Evolutionary conservation across 2,113 vertebrate species (phyloP).

Genomic region (Thalassarche chlororhynchos): DNA sequence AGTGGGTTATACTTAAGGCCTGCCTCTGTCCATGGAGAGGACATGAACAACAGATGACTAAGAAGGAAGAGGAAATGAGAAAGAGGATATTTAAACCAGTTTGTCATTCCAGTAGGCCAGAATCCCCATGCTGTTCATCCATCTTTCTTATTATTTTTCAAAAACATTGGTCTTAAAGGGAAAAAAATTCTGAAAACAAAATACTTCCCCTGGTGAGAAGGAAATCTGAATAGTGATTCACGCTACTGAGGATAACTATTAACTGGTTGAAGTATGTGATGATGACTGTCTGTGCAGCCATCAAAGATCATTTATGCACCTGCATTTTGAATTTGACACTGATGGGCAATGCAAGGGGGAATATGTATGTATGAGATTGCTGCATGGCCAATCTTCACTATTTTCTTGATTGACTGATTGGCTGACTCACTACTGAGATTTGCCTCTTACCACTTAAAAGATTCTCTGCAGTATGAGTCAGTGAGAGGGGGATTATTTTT

Average conservation of each 20-base stretch:
- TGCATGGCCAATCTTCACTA: conserved; percentile 3
- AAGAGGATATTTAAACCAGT: background rate
- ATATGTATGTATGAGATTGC: background rate
- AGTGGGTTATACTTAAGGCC: background rate
- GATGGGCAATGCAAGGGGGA: background rate
- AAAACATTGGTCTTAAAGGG: background rate
- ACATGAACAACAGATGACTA: background rate
- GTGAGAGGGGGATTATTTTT: conserved; percentile 18
- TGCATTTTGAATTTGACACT: conserved; percentile 27
- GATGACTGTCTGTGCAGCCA: background rate
- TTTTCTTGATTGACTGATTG: conserved; percentile 55
- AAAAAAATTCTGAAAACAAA: background rate
- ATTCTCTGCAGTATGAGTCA: conserved; percentile 1
- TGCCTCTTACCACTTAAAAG: background rate
- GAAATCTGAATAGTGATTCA: conserved; percentile 8
- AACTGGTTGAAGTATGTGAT: background rate
- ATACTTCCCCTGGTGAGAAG: background rate
- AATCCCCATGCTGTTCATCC: background rate
- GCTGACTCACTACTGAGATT: conserved; percentile 48
- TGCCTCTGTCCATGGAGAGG: background rate
- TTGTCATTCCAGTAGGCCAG: background rate
- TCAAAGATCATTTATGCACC: conserved; percentile 14
- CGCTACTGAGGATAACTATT: background rate
- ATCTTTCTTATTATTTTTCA: background rate
- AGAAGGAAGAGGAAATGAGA: background rate